Evolutionary conservation across 2,797 vertebrate genomes (phyloP).

Genomic region (Hemibagrus guttatus): DNA sequence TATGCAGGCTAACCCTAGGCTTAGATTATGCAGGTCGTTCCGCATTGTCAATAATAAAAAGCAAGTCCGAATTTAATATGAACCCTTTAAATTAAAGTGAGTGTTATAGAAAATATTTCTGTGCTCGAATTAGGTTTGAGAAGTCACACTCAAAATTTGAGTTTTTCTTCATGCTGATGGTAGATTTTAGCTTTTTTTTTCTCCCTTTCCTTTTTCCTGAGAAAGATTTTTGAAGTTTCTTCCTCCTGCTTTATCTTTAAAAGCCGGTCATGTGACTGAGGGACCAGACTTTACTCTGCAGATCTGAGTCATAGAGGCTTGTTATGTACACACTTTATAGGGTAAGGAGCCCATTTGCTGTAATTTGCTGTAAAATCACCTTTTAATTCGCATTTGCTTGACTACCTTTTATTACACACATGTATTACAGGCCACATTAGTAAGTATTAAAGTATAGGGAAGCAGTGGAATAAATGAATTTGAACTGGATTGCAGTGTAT

Average conservation of each 20-base stretch:
- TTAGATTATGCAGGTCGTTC: neutral
- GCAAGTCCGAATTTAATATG: neutral
- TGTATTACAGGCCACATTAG: neutral
- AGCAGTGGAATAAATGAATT: neutral
- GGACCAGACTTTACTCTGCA: neutral
- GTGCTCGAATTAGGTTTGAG: neutral
- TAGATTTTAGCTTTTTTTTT: neutral
- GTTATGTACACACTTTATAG: neutral
- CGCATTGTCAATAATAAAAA: too few relatives aligned
- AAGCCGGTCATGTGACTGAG: neutral
- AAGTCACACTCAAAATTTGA: too few relatives aligned
- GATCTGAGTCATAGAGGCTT: neutral
- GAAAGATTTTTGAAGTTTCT: neutral
- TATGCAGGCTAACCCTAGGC: too few relatives aligned
- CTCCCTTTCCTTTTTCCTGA: too few relatives aligned
- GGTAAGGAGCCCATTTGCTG: neutral
- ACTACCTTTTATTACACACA: neutral
- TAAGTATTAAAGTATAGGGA: neutral
- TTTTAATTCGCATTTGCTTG: neutral
- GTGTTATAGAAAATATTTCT: neutral
- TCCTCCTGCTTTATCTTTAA: neutral
- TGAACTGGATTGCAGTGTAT: neutral
- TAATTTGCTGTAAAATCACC: slow-evolving; percentile 2
- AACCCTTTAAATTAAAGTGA: neutral
- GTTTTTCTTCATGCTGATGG: neutral